Evolutionary conservation across 2,888 invertebrate genomes (phyloP), one percentile per base, ranked within the genome.

Genomic region (Aleiodes leptofemur): DNA sequence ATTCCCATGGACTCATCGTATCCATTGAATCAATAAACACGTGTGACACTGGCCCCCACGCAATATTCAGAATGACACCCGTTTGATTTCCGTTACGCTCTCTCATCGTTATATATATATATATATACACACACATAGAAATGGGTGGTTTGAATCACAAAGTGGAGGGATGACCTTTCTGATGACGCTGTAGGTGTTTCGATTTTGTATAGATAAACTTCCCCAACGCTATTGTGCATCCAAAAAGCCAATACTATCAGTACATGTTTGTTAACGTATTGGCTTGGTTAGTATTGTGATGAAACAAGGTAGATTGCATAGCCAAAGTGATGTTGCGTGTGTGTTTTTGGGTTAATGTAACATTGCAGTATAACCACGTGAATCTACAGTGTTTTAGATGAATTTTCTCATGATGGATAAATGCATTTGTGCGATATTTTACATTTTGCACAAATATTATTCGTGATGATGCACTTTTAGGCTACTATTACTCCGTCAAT

Each of bases 251-350:
- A 64, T 64, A 48, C 69, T 69, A 9, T 13, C 14, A 14, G 23
- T 7, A 56, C 56, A 23, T 66, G 38, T 53, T 56, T 38, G 43
- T 16, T 71, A 71, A n/a, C 48, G 43, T 48, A 71, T 57, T 51
- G 23, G 66, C 51, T 57, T 31, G 64, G n/a, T 51, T n/a, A 59
- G 56, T 57, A 73, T 68, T 57, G 80, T 84, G 83, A 83, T 81
- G 86, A 83, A 86, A 85, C 80, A 78, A 64, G 69, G 77, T 73
- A 76, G 81, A 80, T 83, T 81, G 81, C 82, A 81, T 81, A 83
- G 81, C 73, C 74, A 73, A 64, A 72, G 76, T 70, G 73, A 53
- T 78, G 76, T 76, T 74, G 57, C 73, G 23, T 23, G 64, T 71
- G 71, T 72, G 73, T 69, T 66, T 76, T 74, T 70, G 48, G 69